These are phyloP conservation scores for Phrynocephalus guinanensis DNA, from an alignment of 2,797 vertebrate species.

Conservation along the genomic window DNA sequence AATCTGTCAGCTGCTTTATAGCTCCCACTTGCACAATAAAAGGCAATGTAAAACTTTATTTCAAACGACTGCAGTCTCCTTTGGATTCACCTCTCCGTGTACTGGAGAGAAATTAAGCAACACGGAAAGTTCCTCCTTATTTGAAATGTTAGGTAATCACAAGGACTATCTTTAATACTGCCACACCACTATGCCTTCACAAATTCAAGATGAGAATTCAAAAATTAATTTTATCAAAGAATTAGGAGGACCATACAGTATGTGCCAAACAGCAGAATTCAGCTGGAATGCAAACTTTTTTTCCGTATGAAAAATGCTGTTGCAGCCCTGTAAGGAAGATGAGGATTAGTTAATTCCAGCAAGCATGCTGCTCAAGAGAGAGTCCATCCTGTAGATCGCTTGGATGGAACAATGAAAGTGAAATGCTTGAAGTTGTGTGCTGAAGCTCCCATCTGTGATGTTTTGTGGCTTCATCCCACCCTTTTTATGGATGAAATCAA, in stretches of 20 bases:
- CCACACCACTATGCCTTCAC: not conserved
- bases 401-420: not conserved
- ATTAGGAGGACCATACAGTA: not conserved
- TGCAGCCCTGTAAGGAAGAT: not conserved
- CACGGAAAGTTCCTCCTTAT: conserved; percentile 36
- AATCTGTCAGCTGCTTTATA: conserved; percentile 33
- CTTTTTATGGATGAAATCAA: not conserved
- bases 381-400: too few relatives aligned
- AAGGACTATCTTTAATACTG: conserved; percentile 33
- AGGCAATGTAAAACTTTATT: conserved; percentile 43
- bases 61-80: conserved; percentile 38
- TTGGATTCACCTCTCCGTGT: conserved; percentile 29
- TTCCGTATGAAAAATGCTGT: not conserved
- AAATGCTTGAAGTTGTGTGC: not conserved
- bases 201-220: conserved; percentile 32
- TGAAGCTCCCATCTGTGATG: not conserved
- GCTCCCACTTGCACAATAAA: conserved; percentile 44
- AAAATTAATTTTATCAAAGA: conserved; percentile 35
- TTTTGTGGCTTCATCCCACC: not conserved
- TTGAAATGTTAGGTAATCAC: conserved; percentile 44
- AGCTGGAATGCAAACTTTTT: not conserved
- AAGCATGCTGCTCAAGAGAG: not conserved
- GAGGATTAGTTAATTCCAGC: not conserved
- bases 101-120: conserved; percentile 14
- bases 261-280: not conserved